Conservation (phyloP, 1,140 invertebrate species). For the Scaptomyza graminum region DNA sequence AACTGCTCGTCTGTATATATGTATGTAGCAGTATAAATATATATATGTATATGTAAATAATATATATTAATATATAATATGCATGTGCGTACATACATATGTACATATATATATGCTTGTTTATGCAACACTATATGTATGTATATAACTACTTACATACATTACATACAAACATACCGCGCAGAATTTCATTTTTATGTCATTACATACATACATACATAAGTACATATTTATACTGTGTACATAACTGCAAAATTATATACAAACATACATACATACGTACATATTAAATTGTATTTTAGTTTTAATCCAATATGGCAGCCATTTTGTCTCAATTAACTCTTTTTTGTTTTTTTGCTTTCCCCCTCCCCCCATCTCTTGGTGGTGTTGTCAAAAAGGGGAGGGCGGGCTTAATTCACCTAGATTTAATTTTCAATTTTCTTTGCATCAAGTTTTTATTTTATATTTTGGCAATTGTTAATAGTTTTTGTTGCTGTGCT, state of each 20-base stretch:
- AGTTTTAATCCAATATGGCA: constrained; percentile 83
- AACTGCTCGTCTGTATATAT: constrained; percentile 68
- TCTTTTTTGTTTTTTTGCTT: constrained; percentile 55
- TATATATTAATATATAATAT: constrained; percentile 37
- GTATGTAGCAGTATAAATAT: constrained; percentile 45
- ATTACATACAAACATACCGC: constrained; percentile 24
- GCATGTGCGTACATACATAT: constrained; percentile 24
- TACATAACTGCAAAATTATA: too few relatives aligned
- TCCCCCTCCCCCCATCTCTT: constrained; percentile 5
- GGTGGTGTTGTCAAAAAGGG: background rate
- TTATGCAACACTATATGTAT: constrained; percentile 11
- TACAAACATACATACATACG: constrained; percentile 26
- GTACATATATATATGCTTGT: constrained; percentile 35
- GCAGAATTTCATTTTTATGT: constrained; percentile 24
- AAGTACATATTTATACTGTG: too few relatives aligned
- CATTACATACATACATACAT: constrained; percentile 32
- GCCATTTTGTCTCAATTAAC: constrained; percentile 80
- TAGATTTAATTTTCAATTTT: constrained; percentile 68
- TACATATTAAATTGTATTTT: constrained; percentile 79
- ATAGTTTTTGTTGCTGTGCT: constrained; percentile 23
- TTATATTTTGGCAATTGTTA: constrained; percentile 42
- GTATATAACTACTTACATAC: constrained; percentile 23
- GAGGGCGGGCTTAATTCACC: constrained; percentile 57
- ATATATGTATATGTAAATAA: constrained; percentile 35
- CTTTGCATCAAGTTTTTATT: constrained; percentile 41